Evolutionary conservation across 2,113 vertebrate genomes (phyloP), one percentile per base, ranked within the genome.

Genomic region (Ameiurus melas): DNA sequence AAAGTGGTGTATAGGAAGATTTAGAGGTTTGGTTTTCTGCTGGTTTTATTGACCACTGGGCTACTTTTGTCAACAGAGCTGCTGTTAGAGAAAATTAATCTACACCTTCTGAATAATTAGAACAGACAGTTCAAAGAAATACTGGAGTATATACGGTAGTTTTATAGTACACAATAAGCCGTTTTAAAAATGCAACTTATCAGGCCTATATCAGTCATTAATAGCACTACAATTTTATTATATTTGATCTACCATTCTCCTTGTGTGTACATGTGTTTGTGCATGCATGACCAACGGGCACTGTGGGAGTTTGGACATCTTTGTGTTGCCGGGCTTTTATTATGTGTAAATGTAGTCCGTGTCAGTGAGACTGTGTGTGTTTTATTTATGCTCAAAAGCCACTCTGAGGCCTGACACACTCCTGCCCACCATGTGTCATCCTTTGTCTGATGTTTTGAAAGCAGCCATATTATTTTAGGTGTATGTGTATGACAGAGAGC

Each of bases 281-380:
- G 33, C n/a, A 91, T 87, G 90, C 90, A 90, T 78, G 8, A 91
- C 92, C 90, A 87, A 89, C 92, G 92, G 93, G 93, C 89, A 90
- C 68, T 75, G 79, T 87, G 43, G 70, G 78, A 75, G 30, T 64
- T 36, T 87, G 60, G 51, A 57, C 57, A 55, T 91, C 87, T 86
- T 87, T 86, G 27, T 73, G 80, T 82, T 81, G 36, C 51, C 19
- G 55, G 55, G 70, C 60, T 81, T 90, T 88, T 89, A 86, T 90
- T 88, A 70, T 51, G 47, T 70, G 57, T 85, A 57, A 36, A 39
- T 85, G n/a, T 64, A 87, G 57, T 55, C 43, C 5, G 53, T 58
- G 64, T 62, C n/a, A 83, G 73, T 70, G 19, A 83, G 57, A 77
- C 85, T 90, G 78, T 90, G 81, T 70, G 84, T 60, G 25, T 77